Evolutionary conservation across 2,113 vertebrate species (phyloP), one percentile per base, ranked within the genome.

Genomic region (Isurus oxyrinchus): DNA sequence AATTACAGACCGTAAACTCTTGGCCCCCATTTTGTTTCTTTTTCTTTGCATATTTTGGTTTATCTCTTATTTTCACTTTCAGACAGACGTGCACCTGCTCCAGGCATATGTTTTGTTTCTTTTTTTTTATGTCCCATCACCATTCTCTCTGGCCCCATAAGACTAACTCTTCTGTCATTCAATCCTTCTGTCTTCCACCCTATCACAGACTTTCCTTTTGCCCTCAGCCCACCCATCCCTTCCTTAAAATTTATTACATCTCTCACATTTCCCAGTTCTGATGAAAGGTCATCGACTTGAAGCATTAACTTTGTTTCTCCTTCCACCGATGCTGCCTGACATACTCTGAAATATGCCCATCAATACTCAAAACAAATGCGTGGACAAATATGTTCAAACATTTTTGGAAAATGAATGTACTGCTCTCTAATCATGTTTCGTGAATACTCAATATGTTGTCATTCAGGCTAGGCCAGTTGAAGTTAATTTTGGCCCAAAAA

Each of bases 331-430:
- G 31, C 87, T 57, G 53, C 27, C 55, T 31, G 87, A 31, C 6
- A 53, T 53, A 55, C 44, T 21, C 23, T 87, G 44, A 49, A 87
- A 27, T 87, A 44, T 7, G 40, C 21, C n/a, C 23, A 2, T 7
- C 86, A 88, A 27, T 88, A 96, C 66, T 7, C 16, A 96, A 94
- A 96, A 97, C 95, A 97, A 97, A 96, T 53, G 86, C 72, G 76
- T 67, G 49, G 96, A 96, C 96, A 97, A 97, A 97, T 96, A 97
- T 97, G 31, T 97, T 97, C 63, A 97, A 97, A 96, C 97, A 97
- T 66, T 55, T 35, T 35, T 90, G 53, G 31, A 31, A 35, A 59
- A 91, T 61, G 19, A 44, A 84, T 6, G 81, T 23, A 84, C n/a
- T 84, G 81, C 16, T 21, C 40, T 21, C 3, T 49, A 61, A 97